Percentiles rank a stretch among this genome's conserved stretches.
Evolutionary conservation across 2,113 vertebrate genomes (phyloP).

Genomic region (Seriola quinqueradiata): DNA sequence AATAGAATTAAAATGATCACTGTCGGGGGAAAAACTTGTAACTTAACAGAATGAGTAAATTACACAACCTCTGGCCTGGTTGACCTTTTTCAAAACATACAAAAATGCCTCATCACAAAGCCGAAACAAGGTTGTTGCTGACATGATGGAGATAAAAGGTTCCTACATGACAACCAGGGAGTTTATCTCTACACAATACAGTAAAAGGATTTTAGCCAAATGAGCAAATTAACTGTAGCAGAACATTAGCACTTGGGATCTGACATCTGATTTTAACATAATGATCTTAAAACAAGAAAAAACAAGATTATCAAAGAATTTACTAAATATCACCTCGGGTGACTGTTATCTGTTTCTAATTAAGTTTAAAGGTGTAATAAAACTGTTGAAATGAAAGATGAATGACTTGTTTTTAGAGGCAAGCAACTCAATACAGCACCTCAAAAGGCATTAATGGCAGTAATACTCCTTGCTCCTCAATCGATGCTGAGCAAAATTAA

Average conservation of each 20-base stretch:
- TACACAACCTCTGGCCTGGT: constrained; percentile 11
- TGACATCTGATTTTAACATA: constrained; percentile 52
- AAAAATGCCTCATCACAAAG: not conserved
- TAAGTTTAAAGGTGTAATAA: constrained; percentile 77
- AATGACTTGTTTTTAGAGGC: constrained; percentile 79
- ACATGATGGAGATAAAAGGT: not conserved
- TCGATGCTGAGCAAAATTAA: constrained; percentile 82
- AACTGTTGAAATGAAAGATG: constrained; percentile 79
- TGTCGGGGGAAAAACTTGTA: constrained; percentile 11
- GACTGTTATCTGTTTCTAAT: constrained; percentile 82
- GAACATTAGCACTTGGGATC: constrained; percentile 32
- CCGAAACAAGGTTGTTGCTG: not conserved
- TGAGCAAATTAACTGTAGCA: constrained; percentile 12
- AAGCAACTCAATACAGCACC: constrained; percentile 73
- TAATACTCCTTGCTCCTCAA: constrained; percentile 75
- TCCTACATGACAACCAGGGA: not conserved
- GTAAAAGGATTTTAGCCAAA: constrained; percentile 11
- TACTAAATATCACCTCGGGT: constrained; percentile 69
- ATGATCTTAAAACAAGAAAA: constrained; percentile 53
- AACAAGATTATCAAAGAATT: constrained; percentile 64
- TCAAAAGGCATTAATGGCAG: constrained; percentile 79
- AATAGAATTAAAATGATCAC: constrained; percentile 3
- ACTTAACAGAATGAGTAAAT: constrained; percentile 4
- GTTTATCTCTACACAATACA: not conserved
- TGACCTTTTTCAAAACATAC: not conserved